phyloP scores from a whole-genome alignment of 2,888 invertebrate genomes.

The Quadroppia sp. region DNA sequence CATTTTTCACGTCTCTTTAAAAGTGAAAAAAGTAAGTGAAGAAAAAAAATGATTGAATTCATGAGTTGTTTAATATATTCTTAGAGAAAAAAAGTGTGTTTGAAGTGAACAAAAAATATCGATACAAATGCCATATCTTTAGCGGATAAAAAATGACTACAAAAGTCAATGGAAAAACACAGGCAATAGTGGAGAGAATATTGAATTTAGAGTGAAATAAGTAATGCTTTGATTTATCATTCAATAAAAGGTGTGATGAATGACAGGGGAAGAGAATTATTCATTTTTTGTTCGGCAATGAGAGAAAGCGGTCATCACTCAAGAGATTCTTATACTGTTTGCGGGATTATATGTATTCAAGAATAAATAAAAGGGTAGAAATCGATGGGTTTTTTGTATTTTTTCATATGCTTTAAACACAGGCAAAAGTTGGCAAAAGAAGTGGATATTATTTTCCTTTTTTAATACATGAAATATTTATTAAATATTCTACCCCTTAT shows the following conservation, averaged over 20 bases:
- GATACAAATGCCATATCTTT: conserved; percentile 4
- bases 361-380: background rate
- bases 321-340: background rate
- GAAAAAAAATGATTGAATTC: conserved; percentile 4
- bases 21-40: background rate
- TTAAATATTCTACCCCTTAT: no score
- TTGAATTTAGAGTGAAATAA: background rate
- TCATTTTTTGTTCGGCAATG: conserved; percentile 1
- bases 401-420: no score
- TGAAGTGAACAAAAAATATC: background rate
- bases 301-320: conserved; percentile 22
- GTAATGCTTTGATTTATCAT: conserved; percentile 31
- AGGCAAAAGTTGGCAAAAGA: no score
- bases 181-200: background rate
- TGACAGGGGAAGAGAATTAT: background rate
- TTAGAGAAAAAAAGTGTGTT: background rate
- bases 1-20: background rate
- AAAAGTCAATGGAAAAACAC: conserved; percentile 4
- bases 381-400: no score
- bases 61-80: background rate
- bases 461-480: no score
- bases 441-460: no score
- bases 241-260: conserved; percentile 29
- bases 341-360: background rate
- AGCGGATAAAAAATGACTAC: background rate